These are phyloP conservation scores for Dorcus parallelipipedus DNA, from an alignment of 2,888 invertebrate species.

Conservation along the genomic window DNA sequence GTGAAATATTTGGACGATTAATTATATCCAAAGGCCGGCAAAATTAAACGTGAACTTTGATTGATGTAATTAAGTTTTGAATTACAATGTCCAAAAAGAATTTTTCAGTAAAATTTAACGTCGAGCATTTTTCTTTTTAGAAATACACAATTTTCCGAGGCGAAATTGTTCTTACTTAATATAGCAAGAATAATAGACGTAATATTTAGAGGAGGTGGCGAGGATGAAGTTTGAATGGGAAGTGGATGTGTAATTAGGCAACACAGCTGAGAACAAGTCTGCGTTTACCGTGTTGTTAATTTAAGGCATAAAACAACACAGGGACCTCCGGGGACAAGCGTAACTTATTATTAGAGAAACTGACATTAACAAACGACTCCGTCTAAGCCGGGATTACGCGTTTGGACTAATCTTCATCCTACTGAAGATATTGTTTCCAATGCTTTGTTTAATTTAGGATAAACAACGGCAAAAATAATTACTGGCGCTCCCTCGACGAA, in stretches of 20 bases:
- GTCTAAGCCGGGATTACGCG: constrained; percentile 22
- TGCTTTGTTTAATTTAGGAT: constrained; percentile 3
- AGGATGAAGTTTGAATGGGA: constrained; percentile 3
- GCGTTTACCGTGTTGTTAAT: constrained; percentile 27
- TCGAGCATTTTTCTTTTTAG: no score
- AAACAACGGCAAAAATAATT: neutral
- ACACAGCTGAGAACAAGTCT: constrained; percentile 20
- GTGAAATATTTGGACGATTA: no score
- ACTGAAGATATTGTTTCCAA: constrained; percentile 5
- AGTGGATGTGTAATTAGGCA: constrained; percentile 19
- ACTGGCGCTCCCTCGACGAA: neutral
- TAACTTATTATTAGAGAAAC: constrained; percentile 26
- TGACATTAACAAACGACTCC: constrained; percentile 26
- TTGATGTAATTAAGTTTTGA: no score
- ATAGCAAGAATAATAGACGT: constrained; percentile 6
- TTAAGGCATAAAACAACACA: constrained; percentile 24
- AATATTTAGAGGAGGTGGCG: constrained; percentile 5
- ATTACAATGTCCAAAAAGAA: no score
- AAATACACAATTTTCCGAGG: no score
- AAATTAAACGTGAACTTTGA: no score
- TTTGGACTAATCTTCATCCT: constrained; percentile 15
- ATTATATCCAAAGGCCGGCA: no score
- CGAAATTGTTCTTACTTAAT: neutral
- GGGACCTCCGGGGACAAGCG: constrained; percentile 18
- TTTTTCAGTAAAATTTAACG: no score